These are phyloP conservation scores for Microplitis manilae DNA, from an alignment of 2,888 invertebrate genomes.

Conservation along the genomic window DNA sequence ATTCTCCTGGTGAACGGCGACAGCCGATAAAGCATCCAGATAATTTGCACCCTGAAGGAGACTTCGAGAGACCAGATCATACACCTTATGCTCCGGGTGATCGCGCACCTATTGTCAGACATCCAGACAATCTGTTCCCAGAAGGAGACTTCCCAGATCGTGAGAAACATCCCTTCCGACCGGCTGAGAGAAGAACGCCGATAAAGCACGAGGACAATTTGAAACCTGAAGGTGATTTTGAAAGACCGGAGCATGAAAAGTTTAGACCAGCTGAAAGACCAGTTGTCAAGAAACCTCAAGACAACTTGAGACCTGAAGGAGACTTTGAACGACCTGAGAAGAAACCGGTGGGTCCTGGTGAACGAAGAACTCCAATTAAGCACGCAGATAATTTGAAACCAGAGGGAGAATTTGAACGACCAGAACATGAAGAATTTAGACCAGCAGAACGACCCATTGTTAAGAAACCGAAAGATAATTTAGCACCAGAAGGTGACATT, in stretches of 20 bases:
- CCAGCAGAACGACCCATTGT: slow-evolving; percentile 66
- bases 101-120: slow-evolving; percentile 74
- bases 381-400: slow-evolving; percentile 76
- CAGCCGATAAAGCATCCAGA: slow-evolving; percentile 74
- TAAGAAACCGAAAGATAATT: slow-evolving; percentile 72
- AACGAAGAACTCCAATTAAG: slow-evolving; percentile 76
- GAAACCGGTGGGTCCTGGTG: slow-evolving; percentile 72
- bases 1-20: slow-evolving; percentile 73
- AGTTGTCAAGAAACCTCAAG: slow-evolving; percentile 73
- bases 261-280: slow-evolving; percentile 72
- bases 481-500: slow-evolving; percentile 72
- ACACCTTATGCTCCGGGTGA: slow-evolving; percentile 69
- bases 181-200: slow-evolving; percentile 68
- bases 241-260: slow-evolving; percentile 69
- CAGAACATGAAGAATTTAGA: slow-evolving; percentile 46
- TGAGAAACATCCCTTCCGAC: slow-evolving; percentile 65
- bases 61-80: slow-evolving; percentile 58
- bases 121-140: slow-evolving; percentile 70
- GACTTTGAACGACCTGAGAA: slow-evolving; percentile 73
- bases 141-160: slow-evolving; percentile 71
- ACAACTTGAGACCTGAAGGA: slow-evolving; percentile 74
- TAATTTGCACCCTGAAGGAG: slow-evolving; percentile 74
- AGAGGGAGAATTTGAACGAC: slow-evolving; percentile 72
- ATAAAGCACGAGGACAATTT: slow-evolving; percentile 71
- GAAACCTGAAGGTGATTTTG: slow-evolving; percentile 74